Evolutionary conservation across 2,113 vertebrate genomes (phyloP).

Genomic region (Carlito syrichta): DNA sequence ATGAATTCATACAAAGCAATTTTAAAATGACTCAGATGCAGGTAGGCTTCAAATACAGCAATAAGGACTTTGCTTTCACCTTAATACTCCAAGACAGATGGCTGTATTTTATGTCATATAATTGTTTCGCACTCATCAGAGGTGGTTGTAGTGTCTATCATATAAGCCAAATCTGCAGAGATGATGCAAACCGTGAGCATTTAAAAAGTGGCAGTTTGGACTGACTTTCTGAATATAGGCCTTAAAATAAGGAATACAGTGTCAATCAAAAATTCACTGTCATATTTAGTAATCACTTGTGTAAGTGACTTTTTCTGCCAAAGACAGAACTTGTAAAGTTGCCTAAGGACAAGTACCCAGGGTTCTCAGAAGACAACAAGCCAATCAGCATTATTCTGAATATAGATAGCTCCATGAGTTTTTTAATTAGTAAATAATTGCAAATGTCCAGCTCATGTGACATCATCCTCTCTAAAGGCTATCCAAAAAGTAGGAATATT

Average conservation of each 20-base stretch:
- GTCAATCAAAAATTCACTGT: not conserved
- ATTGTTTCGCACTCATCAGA: constrained; percentile 24
- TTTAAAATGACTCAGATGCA: constrained; percentile 20
- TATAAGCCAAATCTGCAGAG: not conserved
- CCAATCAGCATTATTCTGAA: not conserved
- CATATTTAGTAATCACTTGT: not conserved
- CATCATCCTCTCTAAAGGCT: not conserved
- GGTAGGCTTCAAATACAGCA: constrained; percentile 42
- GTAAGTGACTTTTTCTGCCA: not conserved
- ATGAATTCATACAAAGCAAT: constrained; percentile 41
- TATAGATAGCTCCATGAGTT: not conserved
- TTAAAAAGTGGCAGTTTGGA: not conserved
- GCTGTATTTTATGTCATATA: constrained; percentile 10
- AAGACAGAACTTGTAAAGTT: not conserved
- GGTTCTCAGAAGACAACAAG: not conserved
- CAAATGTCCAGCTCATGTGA: not conserved
- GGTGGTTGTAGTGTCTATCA: not conserved
- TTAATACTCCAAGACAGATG: not conserved
- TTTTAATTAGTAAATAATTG: not conserved
- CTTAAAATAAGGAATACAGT: not conserved
- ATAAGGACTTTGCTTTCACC: not conserved
- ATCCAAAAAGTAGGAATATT: not conserved
- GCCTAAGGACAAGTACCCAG: not conserved
- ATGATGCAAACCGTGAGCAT: not conserved
- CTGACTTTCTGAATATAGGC: not conserved